Base-by-base conservation (phyloP, 2,113 vertebrate genomes). In the Clarias magur region DNA sequence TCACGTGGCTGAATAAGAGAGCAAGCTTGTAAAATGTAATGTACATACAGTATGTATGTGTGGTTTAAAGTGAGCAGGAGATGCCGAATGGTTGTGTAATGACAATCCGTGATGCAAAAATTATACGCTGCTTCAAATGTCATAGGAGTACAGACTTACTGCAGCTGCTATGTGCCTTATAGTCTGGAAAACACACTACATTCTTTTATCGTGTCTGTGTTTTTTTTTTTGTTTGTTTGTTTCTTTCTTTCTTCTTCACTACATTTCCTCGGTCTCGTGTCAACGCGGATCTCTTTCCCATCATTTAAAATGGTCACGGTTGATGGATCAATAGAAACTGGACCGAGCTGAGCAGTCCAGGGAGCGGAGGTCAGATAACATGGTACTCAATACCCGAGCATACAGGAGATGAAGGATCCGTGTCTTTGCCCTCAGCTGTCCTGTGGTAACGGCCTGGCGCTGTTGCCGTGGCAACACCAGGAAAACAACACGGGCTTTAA, bases 401-500 rank as follows among this genome's bases (percentile, higher is more conserved):
- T 23, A 57, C 53, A 34, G 78, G 53, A 70, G 34, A 81, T 38
- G 56, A 56, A 65, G 34, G 59, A 25, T 67, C 67, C 19, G 7
- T 53, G 63, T 48, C 86, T 16, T n/a, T 82, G 86, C 80, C 86
- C 86, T 82, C 68, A 34, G 25, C 80, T 60, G 16, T 73, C 65
- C 80, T 68, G 53, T 21, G 56, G 67, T 86, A 86, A 53, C 70
- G 21, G 79, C 42, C 86, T 73, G 86, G 80, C 27, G 60, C 80
- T 38, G 80, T 87, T 60, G 57, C 86, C 42, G 54, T 63, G 80
- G 57, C 80, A 87, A 87, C 86, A 63, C 34, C 42, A 27, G 79
- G 56, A 75, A 82, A 82, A 82, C 86, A 87, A 87, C 86, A 87
- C 68, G 82, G 80, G 80, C 79, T 87, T 87, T 87, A 87, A 87